Conservation (phyloP, 2,888 invertebrate genomes). For the Macrosiphum euphorbiae region DNA sequence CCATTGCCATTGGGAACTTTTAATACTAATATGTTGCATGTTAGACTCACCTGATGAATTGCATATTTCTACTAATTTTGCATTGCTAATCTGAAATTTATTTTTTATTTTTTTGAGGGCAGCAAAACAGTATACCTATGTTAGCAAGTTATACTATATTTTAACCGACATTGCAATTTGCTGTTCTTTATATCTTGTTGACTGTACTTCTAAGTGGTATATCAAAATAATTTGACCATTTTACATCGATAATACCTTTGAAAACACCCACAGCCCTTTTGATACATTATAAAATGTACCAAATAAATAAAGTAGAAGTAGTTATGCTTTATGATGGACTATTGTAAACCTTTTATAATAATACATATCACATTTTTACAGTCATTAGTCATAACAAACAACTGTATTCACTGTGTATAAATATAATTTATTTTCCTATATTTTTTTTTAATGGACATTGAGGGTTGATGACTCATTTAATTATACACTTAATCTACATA, state of each 20-base stretch:
- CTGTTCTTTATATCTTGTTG: not conserved
- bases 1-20: not conserved
- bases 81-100: conserved; percentile 22
- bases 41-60: conserved; percentile 47
- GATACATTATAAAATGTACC: not conserved
- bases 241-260: not conserved
- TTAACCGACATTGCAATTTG: not conserved
- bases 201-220: not conserved
- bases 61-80: conserved; percentile 45
- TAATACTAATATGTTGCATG: conserved; percentile 11
- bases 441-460: not conserved
- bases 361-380: not conserved
- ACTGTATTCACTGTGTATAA: not conserved
- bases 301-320: not conserved
- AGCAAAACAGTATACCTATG: not conserved
- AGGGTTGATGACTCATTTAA: not conserved
- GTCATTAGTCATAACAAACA: not conserved
- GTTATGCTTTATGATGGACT: not conserved
- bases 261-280: not conserved
- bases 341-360: not conserved
- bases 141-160: not conserved
- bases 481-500: not conserved
- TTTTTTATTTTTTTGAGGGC: conserved; percentile 7
- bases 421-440: not conserved
- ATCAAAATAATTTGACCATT: not conserved